Evolutionary conservation across 2,113 vertebrate genomes (phyloP), one percentile per base, ranked within the genome.

Genomic region (Tetrax tetrax): DNA sequence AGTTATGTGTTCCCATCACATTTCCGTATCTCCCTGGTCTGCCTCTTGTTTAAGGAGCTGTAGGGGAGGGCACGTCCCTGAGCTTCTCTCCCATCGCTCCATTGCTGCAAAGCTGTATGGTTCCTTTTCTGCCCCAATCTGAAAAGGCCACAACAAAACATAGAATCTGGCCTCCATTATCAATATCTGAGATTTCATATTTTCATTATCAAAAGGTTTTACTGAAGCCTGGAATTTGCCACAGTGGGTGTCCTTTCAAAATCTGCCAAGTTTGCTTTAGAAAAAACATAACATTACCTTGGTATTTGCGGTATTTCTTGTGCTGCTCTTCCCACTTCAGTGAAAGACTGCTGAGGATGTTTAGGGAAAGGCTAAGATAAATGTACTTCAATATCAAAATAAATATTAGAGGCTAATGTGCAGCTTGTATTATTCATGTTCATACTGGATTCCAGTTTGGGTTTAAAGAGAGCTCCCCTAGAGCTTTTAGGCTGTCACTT

Each of bases 331-430:
- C 89, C 90, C 89, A 78, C 86, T 95, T 90, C 77, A 69, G 89
- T 33, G 18, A 83, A 96, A 92, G 57, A 82, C 86, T 87, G 94
- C 77, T 87, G 83, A 96, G 86, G 92, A 97, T 96, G 90, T 96
- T 97, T 95, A 89, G 95, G 89, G 92, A 95, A 93, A 96, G 96
- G 96, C 87, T 96, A 96, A 95, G 89, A 95, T 94, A 96, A 97
- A 96, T 95, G 86, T 93, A 90, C 86, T 93, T 94, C 66, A 48
- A 43, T 89, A 96, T 87, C 72, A 95, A 96, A 96, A 96, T 85
- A 96, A 96, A 96, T 82, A 96, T 29, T 57, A 47, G 80, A 95
- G 53, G 53, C 57, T 84, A 65, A 75, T 84, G 61, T 87, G 83
- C 27, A 81, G 83, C 77, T 93, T 91, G 61, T 90, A 50, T 65